A percentile compares a stretch with the other conserved stretches of the same genome.
Conservation (phyloP, 2,797 vertebrate genomes). For the Etheostoma nigrum region DNA sequence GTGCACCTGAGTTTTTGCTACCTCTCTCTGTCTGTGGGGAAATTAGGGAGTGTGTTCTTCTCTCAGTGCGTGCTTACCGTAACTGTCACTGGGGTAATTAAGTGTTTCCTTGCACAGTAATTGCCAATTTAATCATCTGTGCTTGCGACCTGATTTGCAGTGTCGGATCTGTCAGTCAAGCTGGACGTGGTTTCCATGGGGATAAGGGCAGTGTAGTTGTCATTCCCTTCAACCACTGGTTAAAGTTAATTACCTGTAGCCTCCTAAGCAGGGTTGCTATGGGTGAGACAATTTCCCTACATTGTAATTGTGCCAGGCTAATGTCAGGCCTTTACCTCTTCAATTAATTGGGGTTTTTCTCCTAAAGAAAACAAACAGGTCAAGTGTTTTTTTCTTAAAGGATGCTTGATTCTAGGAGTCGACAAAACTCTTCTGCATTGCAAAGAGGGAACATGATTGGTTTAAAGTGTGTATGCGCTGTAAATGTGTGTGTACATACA, state of each 20-base stretch:
- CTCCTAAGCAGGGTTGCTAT: constrained; percentile 66
- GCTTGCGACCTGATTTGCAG: constrained; percentile 42
- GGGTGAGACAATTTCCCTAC: constrained; percentile 66
- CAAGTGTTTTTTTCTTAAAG: constrained; percentile 12
- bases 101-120: constrained; percentile 65
- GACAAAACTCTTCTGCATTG: constrained; percentile 12
- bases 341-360: constrained; percentile 55
- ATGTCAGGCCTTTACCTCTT: constrained; percentile 41
- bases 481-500: constrained; percentile 23
- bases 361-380: constrained; percentile 24
- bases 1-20: constrained; percentile 14
- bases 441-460: constrained; percentile 8
- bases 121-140: constrained; percentile 72
- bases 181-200: constrained; percentile 71
- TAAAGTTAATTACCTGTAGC: constrained; percentile 65
- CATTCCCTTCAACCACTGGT: constrained; percentile 50
- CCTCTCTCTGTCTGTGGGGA: constrained; percentile 42
- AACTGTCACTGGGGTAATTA: constrained; percentile 65
- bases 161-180: constrained; percentile 61
- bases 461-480: not conserved
- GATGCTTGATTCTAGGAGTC: constrained; percentile 27
- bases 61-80: constrained; percentile 37
- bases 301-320: constrained; percentile 60
- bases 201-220: constrained; percentile 53
- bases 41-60: constrained; percentile 46